Conservation (phyloP, 2,888 invertebrate genomes). For the Lochmaea crataegi region DNA sequence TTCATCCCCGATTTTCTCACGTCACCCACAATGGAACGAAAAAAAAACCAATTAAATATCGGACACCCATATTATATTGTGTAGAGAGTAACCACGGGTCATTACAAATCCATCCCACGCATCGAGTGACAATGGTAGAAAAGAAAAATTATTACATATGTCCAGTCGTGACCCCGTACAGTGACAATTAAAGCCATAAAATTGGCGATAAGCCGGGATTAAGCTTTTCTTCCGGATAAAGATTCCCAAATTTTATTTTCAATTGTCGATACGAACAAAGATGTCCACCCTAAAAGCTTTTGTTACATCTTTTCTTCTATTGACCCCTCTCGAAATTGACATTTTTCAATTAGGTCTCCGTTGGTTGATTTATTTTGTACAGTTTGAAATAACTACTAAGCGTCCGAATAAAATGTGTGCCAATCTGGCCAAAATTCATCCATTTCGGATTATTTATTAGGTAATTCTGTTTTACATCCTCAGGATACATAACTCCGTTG, state of each 20-base stretch:
- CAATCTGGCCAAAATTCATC: too few relatives aligned
- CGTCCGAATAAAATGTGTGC: too few relatives aligned
- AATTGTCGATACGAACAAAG: conserved; percentile 40
- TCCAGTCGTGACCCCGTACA: conserved; percentile 45
- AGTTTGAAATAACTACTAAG: conserved; percentile 4
- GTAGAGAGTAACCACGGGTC: conserved; percentile 32
- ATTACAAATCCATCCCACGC: conserved; percentile 47
- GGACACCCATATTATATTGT: conserved; percentile 12
- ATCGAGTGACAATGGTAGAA: conserved; percentile 37
- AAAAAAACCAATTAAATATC: conserved; percentile 23
- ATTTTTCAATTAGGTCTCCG: conserved; percentile 30
- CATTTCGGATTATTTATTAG: too few relatives aligned
- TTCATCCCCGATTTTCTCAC: conserved; percentile 3
- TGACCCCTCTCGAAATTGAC: conserved; percentile 35
- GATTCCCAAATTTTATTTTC: conserved; percentile 46
- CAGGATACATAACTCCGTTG: too few relatives aligned
- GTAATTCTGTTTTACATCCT: too few relatives aligned
- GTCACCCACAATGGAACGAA: neutral
- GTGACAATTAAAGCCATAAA: conserved; percentile 59
- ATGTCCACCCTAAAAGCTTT: conserved; percentile 44
- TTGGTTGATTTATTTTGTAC: conserved; percentile 24
- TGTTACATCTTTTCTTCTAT: conserved; percentile 30
- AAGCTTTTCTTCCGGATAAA: conserved; percentile 54
- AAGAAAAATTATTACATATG: conserved; percentile 50
- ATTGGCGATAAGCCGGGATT: conserved; percentile 56